Percentiles rank a stretch among this genome's conserved stretches.
Evolutionary conservation across 30 jellyfish, hydroid and myxozoan genomes (phyloP).

Genomic region (Hydra vulgaris): DNA sequence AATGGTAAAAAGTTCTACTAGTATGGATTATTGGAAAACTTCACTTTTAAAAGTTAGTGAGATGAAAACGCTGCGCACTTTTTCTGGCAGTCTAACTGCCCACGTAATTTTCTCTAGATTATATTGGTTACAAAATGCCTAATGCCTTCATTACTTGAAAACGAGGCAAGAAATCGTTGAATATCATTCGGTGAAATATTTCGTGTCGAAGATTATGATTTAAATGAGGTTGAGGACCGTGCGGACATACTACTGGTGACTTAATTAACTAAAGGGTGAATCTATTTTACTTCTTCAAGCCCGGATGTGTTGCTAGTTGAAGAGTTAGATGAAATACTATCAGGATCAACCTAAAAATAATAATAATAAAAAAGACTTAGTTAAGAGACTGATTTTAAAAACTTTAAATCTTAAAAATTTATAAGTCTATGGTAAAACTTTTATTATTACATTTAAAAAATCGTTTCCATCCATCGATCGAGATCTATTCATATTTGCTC

Average conservation of each 20-base stretch:
- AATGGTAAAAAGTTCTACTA: too few species aligned
- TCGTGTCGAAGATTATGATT: background rate
- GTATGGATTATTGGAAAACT: too few species aligned
- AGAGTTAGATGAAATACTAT: conserved; percentile 20
- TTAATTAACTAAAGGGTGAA: background rate
- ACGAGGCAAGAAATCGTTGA: too few species aligned
- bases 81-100: too few species aligned
- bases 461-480: conserved; percentile 13
- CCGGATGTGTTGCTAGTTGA: conserved; percentile 17
- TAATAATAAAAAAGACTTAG: background rate
- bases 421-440: too few species aligned
- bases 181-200: too few species aligned
- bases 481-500: background rate
- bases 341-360: conserved; percentile 18
- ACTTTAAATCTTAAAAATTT: background rate
- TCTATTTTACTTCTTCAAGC: background rate
- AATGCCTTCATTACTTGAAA: too few species aligned
- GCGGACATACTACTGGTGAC: background rate
- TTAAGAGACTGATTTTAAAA: background rate
- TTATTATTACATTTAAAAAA: background rate
- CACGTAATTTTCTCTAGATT: too few species aligned
- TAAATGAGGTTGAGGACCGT: background rate
- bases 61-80: too few species aligned
- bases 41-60: too few species aligned
- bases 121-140: too few species aligned